Evolutionary conservation across 2,888 invertebrate genomes (phyloP).

Genomic region (Caenorhabditis sp.): DNA sequence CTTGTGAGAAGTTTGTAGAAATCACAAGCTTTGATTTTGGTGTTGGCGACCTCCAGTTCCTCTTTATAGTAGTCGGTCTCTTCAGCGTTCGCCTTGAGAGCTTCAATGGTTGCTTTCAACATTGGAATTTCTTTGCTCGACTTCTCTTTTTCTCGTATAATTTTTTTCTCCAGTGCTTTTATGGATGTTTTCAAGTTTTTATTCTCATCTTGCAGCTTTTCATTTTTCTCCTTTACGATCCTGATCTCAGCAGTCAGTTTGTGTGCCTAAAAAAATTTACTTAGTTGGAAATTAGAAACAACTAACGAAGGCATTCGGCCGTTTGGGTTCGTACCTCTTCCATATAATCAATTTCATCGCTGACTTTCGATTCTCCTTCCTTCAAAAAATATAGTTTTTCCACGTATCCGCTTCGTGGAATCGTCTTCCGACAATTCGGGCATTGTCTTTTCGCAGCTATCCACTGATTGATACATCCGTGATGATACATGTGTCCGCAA

Average conservation of each 20-base stretch:
- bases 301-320: no score
- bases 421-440: slow-evolving; percentile 49
- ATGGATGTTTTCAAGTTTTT: not conserved
- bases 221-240: slow-evolving; percentile 9
- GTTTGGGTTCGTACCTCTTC: slow-evolving; percentile 29
- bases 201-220: slow-evolving; percentile 12
- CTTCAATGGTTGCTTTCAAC: slow-evolving; percentile 22
- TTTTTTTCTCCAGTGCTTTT: slow-evolving; percentile 45
- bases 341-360: slow-evolving; percentile 11
- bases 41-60: slow-evolving; percentile 1
- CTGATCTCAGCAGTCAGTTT: slow-evolving; percentile 3
- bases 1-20: slow-evolving; percentile 40
- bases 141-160: slow-evolving; percentile 34
- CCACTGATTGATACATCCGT: slow-evolving; percentile 48
- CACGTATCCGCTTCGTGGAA: slow-evolving; percentile 41
- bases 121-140: slow-evolving; percentile 29
- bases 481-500: slow-evolving; percentile 52
- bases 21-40: slow-evolving; percentile 37
- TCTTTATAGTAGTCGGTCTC: slow-evolving; percentile 8
- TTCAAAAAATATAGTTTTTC: slow-evolving; percentile 58
- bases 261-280: not conserved
- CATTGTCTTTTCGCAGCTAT: slow-evolving; percentile 45
- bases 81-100: no score
- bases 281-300: not conserved
- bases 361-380: not conserved